Evolutionary conservation across 2,888 invertebrate species (phyloP), one percentile per base, ranked within the genome.

Genomic region (Drosophila nigricruria): DNA sequence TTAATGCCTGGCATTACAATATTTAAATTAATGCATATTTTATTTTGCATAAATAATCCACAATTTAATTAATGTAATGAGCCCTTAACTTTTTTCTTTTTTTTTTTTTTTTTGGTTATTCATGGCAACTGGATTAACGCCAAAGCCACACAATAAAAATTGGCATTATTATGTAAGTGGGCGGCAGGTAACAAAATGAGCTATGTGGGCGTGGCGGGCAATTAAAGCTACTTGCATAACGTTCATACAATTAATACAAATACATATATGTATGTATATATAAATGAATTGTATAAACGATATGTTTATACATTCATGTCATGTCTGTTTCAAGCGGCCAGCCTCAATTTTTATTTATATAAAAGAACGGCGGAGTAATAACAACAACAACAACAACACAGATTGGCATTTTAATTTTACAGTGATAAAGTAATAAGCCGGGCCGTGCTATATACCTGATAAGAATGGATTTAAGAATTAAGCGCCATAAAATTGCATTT

Each of bases 401-500:
- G 34, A 30, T 81, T 68, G 66, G 43, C 66, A 72, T 77, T 84
- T 84, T 88, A 76, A 84, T 81, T 84, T 81, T 68, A 66, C 70
- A 69, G 60, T 65, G 54, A 70, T 73, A 70, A 70, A 73, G 81
- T 84, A 76, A 84, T 84, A 84, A 89, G 89, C 87, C 47, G 59
- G 61, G 54, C 69, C 62, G 68, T 85, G 81, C 62, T 45, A 27
- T 59, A 59, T 53, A 59, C 67, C 73, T 68, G 77, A 81, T 70
- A 73, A 70, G 77, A 73, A 67, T 67, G 90, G 86, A 86, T 82
- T 82, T 86, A 75, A 86, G 79, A 87, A 89, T 85, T 90, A 86
- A 86, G 88, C 89, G 86, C 82, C 89, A 90, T 86, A 70, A 89
- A 89, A 86, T 86, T 90, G 83, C 90, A 90, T 90, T 89, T 85